Evolutionary conservation across 2,888 invertebrate genomes (phyloP), one percentile per base, ranked within the genome.

Genomic region (Petrophora chlorosata): DNA sequence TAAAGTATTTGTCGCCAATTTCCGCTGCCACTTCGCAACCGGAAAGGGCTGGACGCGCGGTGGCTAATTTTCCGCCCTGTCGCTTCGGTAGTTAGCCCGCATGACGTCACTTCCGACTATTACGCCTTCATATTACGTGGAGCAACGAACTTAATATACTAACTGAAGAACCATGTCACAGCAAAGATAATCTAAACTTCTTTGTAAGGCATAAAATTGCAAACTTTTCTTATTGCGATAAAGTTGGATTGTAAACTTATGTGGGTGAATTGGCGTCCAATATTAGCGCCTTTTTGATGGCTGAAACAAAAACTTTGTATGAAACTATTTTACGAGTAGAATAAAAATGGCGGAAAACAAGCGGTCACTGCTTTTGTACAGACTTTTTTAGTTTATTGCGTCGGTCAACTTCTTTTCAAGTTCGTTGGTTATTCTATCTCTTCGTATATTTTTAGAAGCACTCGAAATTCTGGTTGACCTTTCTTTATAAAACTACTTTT

Each of bases 51-150:
- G 30, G 30, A 30, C 36, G 30, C 35, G 16, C 47, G 8, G 30
- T 12, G 42, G 50, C 47, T 53, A 58, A 55, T 58, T 53, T 58
- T 58, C 54, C 57, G 47, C 53, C 35, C 39, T 44, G 45, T 44
- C 52, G 58, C 58, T 34, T 52, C 12, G 34, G 39, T 34, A 53
- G 48, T 47, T 47, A 52, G 46, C 43, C 28, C 28, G 33, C 44
- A 35, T 43, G 36, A 49, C 50, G 49, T 58, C 50, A 50, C 52
- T 30, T 52, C 54, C 48, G 53, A 22, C 26, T 53, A 50, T 47
- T 42, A 48, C 48, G 29, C 19, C 36, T 32, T 38, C 33, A 49
- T 34, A 43, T 39, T 49, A 34, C 49, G 16, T 15, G 43, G 13
- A 5, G 5, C 8, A 8, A 3, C 15, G 5, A 8, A 19, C 10